These are phyloP conservation scores for Melanophora roralis DNA, from an alignment of 2,888 invertebrate genomes.

Conservation along the genomic window DNA sequence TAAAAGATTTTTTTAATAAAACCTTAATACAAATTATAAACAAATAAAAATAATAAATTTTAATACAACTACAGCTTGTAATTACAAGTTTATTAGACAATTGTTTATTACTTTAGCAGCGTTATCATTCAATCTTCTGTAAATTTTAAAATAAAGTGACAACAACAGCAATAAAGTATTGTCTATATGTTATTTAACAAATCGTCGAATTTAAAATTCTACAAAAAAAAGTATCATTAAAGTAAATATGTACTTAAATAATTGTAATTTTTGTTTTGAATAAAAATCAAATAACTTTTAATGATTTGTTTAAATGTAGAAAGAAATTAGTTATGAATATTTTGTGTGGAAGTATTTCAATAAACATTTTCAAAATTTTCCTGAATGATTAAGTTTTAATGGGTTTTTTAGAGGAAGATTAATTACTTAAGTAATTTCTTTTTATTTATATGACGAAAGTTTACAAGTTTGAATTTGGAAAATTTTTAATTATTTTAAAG, in stretches of 20 bases:
- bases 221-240: not conserved
- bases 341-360: too few relatives aligned
- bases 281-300: not conserved
- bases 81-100: not conserved
- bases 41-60: too few relatives aligned
- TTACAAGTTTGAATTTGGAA: not conserved
- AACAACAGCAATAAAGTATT: not conserved
- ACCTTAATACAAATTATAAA: too few relatives aligned
- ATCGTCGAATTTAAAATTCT: not conserved
- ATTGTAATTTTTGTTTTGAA: not conserved
- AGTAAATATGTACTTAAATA: not conserved
- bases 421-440: slow-evolving; percentile 11
- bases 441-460: not conserved
- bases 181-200: not conserved
- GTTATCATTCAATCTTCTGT: slow-evolving; percentile 22
- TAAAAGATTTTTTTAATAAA: too few relatives aligned
- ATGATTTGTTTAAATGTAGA: not conserved
- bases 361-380: not conserved
- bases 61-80: not conserved
- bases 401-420: not conserved
- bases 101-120: not conserved
- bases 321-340: not conserved
- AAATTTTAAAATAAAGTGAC: not conserved
- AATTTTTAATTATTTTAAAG: too few relatives aligned
- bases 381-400: slow-evolving; percentile 4